Evolutionary conservation across 2,797 vertebrate genomes (phyloP).

Genomic region (Morelia viridis): DNA sequence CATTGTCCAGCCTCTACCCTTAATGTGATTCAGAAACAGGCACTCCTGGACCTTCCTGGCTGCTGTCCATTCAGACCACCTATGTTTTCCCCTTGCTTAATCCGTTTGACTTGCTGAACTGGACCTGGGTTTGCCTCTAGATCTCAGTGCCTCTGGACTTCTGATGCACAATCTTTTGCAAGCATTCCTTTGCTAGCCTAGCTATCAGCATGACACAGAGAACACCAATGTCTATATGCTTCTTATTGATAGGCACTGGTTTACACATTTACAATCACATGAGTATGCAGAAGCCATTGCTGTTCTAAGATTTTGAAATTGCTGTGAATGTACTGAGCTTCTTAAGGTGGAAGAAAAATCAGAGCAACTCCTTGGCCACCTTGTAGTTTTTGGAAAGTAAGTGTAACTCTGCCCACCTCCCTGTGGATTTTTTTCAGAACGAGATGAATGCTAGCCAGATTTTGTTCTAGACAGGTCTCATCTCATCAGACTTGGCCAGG

Average conservation of each 20-base stretch:
- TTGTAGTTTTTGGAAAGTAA: not conserved
- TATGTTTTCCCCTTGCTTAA: not conserved
- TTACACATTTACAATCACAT: not conserved
- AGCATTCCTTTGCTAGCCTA: not conserved
- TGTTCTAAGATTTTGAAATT: not conserved
- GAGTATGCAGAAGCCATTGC: not conserved
- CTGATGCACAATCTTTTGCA: not conserved
- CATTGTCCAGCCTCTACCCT: not conserved
- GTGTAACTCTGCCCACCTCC: not conserved
- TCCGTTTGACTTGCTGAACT: not conserved
- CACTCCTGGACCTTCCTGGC: not conserved
- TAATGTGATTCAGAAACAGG: not conserved
- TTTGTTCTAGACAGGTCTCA: not conserved
- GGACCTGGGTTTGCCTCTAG: not conserved
- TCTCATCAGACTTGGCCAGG: not conserved
- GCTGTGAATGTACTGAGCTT: not conserved
- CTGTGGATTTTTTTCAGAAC: not conserved
- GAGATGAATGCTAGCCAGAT: not conserved
- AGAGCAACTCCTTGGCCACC: not conserved
- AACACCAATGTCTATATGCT: not conserved
- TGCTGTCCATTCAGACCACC: not conserved
- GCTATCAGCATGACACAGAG: not conserved
- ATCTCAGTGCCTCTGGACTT: not conserved
- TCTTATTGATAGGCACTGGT: not conserved
- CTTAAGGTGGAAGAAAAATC: not conserved